Evolutionary conservation across 2,888 invertebrate species (phyloP).

Genomic region (Serrognathus titanus): DNA sequence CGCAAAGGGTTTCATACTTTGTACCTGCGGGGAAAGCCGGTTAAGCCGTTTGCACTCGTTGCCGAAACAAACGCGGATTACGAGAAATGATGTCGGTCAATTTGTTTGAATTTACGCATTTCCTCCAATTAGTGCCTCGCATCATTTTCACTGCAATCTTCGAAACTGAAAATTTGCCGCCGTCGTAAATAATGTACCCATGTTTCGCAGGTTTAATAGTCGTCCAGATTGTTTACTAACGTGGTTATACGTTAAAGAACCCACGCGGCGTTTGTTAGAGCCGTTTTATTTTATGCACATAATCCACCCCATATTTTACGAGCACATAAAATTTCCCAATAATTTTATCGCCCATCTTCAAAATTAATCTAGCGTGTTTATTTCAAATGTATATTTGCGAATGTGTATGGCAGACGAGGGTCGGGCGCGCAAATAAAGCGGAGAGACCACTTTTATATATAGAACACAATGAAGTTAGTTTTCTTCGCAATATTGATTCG

Average conservation of each 20-base stretch:
- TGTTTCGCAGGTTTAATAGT: neutral
- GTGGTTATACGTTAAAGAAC: neutral
- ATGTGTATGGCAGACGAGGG: neutral
- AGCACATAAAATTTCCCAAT: constrained; percentile 33
- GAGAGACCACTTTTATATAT: neutral
- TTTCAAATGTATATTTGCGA: constrained; percentile 21
- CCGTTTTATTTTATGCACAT: constrained; percentile 2
- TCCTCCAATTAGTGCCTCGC: no score
- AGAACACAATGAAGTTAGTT: neutral
- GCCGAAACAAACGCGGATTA: no score
- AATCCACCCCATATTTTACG: constrained; percentile 25
- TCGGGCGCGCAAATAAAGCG: neutral
- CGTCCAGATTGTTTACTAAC: constrained; percentile 1
- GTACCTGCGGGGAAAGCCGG: no score
- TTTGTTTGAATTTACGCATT: neutral
- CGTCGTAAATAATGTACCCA: no score
- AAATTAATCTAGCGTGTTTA: constrained; percentile 33
- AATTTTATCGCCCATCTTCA: constrained; percentile 33
- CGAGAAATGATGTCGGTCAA: neutral
- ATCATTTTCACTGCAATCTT: no score
- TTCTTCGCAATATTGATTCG: neutral
- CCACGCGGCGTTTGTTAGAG: neutral
- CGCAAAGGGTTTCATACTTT: constrained; percentile 22
- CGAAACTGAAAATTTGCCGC: no score
- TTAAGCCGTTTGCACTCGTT: no score